Base-by-base conservation (phyloP, 2,888 invertebrate species). In the Malthinus seriepunctatus region DNA sequence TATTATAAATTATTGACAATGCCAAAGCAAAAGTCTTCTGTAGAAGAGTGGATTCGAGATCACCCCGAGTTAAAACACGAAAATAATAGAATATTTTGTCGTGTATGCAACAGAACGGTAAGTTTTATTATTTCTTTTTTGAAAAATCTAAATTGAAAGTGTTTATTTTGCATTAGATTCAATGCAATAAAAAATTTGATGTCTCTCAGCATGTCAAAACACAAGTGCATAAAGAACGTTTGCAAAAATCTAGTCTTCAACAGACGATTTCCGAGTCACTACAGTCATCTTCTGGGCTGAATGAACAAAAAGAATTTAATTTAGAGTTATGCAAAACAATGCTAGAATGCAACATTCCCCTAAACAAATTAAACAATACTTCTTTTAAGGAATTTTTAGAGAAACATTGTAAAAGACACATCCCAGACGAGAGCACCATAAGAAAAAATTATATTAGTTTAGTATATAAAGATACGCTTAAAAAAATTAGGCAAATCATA, bases 241-340 rank as follows among this genome's bases (percentile, higher is more conserved):
- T 37, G 10, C 10, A 37, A 37, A 37, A 37, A 37, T 37, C 7
- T 35, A 35, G 8, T 23, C 23, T 23, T 23, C 23, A 23, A 23
- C 23, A 5, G 5, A 23, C 31, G 60, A 64, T 8, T 37, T 37
- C 37, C n/a, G 37, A 37, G 37, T 37, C 37, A 1, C 7, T 37
- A 37, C 37, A 37, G 37, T 37, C 37, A 10, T 10, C 37, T 37
- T 37, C 37, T 37, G 37, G 37, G 37, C 37, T 37, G 11, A 37
- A 37, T 37, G 11, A 37, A 11, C 11, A 37, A 37, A 37, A 37
- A 37, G 42, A 42, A 8, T 51, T 51, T 42, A 31, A 51, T 38
- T 51, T 39, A 4, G 38, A 51, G 7, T 42, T 50, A 50, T 50
- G 50, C 10, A 35, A 50, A 35, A 14, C 50, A 31, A 37, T 50